Conservation (phyloP, 2,797 vertebrate genomes). For the Pteronotus mesoamericanus region DNA sequence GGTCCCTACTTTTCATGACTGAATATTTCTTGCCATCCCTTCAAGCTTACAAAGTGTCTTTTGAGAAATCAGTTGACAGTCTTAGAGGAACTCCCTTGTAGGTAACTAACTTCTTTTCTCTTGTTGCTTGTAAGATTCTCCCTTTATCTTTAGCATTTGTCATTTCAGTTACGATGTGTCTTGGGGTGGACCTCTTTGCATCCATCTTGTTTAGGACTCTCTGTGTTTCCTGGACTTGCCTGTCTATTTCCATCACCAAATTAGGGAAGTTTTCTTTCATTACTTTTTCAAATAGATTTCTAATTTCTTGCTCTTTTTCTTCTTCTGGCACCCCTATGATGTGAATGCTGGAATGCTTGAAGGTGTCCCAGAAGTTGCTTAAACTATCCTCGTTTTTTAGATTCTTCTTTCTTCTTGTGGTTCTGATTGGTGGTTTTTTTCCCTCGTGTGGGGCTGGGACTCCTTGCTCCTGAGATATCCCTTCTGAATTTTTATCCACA, state of each 20-base stretch:
- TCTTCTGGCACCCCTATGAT: background rate
- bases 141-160: background rate
- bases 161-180: background rate
- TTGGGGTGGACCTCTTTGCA: background rate
- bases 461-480: background rate
- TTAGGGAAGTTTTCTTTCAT: background rate
- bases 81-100: no score
- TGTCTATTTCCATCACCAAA: background rate
- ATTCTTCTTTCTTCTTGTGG: background rate
- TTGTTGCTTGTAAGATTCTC: background rate
- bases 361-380: background rate
- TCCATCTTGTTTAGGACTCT: background rate
- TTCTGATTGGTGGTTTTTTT: background rate
- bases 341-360: background rate
- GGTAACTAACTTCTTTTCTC: background rate
- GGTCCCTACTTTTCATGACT: background rate
- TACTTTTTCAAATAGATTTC: background rate
- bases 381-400: background rate
- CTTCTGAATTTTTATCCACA: no score
- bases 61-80: background rate
- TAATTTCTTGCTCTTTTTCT: background rate
- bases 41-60: background rate
- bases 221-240: background rate
- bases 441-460: background rate
- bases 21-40: background rate